Evolutionary conservation across 2,888 invertebrate species (phyloP), one percentile per base, ranked within the genome.

Genomic region (Hyles lineata): DNA sequence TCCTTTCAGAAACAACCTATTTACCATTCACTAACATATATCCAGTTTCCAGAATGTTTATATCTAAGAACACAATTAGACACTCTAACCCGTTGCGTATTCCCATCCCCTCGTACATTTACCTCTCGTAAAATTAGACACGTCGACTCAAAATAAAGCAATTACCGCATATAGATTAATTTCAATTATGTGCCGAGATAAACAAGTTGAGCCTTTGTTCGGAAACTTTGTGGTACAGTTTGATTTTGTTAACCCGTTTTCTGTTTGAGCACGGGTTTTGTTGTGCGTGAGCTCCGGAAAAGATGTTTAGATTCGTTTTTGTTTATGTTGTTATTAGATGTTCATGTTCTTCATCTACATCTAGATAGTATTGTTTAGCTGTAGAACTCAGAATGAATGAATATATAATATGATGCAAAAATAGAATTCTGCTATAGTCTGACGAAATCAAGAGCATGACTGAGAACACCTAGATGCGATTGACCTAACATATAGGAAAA

Each of bases 161-260:
- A 62, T 62, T 62, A 32, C 62, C 50, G 21, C 21, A 67, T 67
- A 50, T 50, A 43, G 67, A 67, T 67, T 67, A 67, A 67, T 67
- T 67, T 67, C 67, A 67, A 67, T 67, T 67, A 67, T 50, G 67
- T 67, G 23, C 17, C 67, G 50, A 50, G 43, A 67, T 50, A 67
- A 67, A 50, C 50, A 67, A 43, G 67, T 35, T 8, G 21, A 23
- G 23, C 23, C 23, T 50, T 67, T 67, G 67, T 67, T 67, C 23
- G 50, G n/a, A n/a, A 50, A 67, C 43, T 67, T 67, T 11, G 19
- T 19, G 67, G 43, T 23, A 67, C 50, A 50, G 67, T 67, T 67
- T 50, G 67, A 67, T 67, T 67, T 67, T 50, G 67, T 50, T 67
- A 67, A 50, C 67, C 43, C 67, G 21, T 43, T 43, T 35, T 35